Percentiles rank a stretch among this genome's conserved stretches.
phyloP scores from a whole-genome alignment of 2,797 vertebrate species.

The Typhlichthys subterraneus region DNA sequence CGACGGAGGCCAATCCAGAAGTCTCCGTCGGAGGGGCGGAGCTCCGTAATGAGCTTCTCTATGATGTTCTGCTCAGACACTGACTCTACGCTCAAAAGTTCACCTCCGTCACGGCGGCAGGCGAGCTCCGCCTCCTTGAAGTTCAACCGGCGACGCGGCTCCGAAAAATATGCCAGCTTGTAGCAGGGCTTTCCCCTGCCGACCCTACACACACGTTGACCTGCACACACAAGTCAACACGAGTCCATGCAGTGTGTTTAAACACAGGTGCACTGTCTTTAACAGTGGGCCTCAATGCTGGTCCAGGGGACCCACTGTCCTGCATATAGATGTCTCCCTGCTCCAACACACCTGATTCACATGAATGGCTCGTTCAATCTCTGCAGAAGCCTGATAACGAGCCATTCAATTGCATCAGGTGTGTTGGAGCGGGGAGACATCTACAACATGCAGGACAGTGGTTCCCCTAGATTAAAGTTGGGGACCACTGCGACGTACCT shows the following conservation, averaged over 20 bases:
- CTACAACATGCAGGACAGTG: too few relatives aligned
- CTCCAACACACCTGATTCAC: too few relatives aligned
- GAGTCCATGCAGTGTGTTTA: not conserved
- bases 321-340: too few relatives aligned
- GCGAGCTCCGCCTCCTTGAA: slow-evolving; percentile 83
- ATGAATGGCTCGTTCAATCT: too few relatives aligned
- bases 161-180: slow-evolving; percentile 90
- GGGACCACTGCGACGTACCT: slow-evolving; percentile 48
- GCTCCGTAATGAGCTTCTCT: slow-evolving; percentile 83
- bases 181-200: slow-evolving; percentile 89
- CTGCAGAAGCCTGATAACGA: too few relatives aligned
- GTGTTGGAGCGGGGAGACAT: too few relatives aligned
- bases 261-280: too few relatives aligned
- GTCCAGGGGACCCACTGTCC: too few relatives aligned
- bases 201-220: slow-evolving; percentile 85
- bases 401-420: too few relatives aligned
- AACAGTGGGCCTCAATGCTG: too few relatives aligned
- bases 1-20: slow-evolving; percentile 96
- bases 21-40: slow-evolving; percentile 89
- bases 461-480: too few relatives aligned
- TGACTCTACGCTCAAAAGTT: slow-evolving; percentile 87
- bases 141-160: slow-evolving; percentile 80
- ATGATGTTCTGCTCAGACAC: slow-evolving; percentile 85
- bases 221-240: slow-evolving; percentile 59
- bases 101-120: slow-evolving; percentile 85